These are phyloP conservation scores for Helicoverpa armigera DNA, from an alignment of 1,140 invertebrate genomes.

Conservation along the genomic window DNA sequence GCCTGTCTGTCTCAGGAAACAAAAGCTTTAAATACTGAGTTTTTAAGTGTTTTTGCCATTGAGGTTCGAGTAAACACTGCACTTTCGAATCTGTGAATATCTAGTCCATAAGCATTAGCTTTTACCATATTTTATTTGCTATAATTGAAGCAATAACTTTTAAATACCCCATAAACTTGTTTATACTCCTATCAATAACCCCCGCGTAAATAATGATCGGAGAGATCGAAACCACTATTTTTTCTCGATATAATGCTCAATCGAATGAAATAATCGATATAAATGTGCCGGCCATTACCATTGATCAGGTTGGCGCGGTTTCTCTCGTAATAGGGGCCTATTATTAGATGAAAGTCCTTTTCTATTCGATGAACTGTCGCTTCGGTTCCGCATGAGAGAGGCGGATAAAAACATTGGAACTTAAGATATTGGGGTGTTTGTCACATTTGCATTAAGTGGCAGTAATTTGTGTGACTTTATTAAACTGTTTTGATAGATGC, in stretches of 20 bases:
- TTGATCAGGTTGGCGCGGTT: constrained; percentile 44
- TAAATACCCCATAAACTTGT: neutral
- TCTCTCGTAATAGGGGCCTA: constrained; percentile 54
- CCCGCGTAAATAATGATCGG: neutral
- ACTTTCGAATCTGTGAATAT: no score
- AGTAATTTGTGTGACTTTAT: constrained; percentile 9
- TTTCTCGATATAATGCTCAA: constrained; percentile 19
- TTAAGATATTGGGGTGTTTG: constrained; percentile 12
- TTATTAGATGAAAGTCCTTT: constrained; percentile 61
- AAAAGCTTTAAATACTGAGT: no score
- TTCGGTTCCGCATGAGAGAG: constrained; percentile 49
- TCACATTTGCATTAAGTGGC: neutral
- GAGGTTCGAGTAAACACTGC: no score
- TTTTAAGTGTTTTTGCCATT: neutral
- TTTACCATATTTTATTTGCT: neutral
- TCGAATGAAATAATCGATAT: constrained; percentile 38
- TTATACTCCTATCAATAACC: neutral
- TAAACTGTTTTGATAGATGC: neutral
- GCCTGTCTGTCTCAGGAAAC: neutral
- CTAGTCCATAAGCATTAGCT: no score
- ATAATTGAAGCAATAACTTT: neutral
- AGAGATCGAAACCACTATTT: neutral
- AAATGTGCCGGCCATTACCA: constrained; percentile 19
- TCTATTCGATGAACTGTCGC: constrained; percentile 45
- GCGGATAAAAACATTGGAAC: constrained; percentile 29